Percentiles rank a stretch among this genome's conserved stretches.
phyloP scores from a whole-genome alignment of 2,113 vertebrate species.

The Lepus europaeus region DNA sequence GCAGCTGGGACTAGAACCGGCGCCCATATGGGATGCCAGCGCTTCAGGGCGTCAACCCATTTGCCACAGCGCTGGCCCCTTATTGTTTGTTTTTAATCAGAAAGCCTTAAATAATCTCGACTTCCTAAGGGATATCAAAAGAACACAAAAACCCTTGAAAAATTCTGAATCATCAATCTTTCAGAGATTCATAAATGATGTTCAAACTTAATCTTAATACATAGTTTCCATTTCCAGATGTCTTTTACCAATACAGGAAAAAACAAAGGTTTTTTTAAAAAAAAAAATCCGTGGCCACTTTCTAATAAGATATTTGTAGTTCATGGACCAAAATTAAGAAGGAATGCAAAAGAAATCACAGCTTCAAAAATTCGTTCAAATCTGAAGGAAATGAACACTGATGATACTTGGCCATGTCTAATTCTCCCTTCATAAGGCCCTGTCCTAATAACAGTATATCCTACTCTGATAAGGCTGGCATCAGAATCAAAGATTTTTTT shows the following conservation, averaged over 20 bases:
- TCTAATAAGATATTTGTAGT: neutral
- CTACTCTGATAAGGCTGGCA: neutral
- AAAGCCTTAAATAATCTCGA: neutral
- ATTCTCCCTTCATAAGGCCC: neutral
- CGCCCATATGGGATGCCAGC: no score
- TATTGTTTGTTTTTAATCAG: neutral
- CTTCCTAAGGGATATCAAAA: constrained; percentile 23
- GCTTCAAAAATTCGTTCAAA: neutral
- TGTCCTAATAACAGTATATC: neutral
- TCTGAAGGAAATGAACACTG: neutral
- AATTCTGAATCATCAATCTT: constrained; percentile 2
- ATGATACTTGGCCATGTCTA: neutral
- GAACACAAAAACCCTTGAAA: neutral
- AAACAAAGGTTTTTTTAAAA: neutral
- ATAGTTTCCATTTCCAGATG: neutral
- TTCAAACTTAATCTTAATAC: neutral
- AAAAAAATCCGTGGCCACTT: neutral
- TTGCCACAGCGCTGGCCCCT: no score
- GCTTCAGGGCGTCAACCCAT: no score
- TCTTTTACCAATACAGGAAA: neutral
- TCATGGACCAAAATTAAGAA: neutral
- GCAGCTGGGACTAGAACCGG: no score
- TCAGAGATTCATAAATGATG: neutral
- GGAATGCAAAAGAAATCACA: constrained; percentile 5
- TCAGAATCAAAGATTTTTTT: neutral